phyloP scores from a whole-genome alignment of 2,797 vertebrate species.

The Lagocephalus sceleratus region DNA sequence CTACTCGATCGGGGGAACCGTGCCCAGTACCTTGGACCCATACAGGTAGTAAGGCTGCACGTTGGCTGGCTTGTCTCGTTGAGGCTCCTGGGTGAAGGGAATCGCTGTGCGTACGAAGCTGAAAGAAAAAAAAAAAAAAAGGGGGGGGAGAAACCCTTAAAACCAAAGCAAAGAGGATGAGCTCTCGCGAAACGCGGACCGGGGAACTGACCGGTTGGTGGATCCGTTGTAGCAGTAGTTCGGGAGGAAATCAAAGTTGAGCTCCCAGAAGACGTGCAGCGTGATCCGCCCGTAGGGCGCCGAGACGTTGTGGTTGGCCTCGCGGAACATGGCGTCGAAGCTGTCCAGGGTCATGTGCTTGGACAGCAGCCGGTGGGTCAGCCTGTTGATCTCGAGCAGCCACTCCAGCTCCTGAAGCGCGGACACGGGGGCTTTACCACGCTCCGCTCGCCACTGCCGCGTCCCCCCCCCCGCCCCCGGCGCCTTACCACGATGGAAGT shows the following conservation, averaged over 20 bases:
- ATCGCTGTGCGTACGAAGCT: constrained; percentile 96
- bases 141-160: not conserved
- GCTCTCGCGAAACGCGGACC: not conserved
- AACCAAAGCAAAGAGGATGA: not conserved
- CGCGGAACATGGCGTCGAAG: constrained; percentile 98
- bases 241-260: constrained; percentile 98
- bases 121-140: constrained; percentile 11
- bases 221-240: constrained; percentile 99
- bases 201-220: constrained; percentile 85
- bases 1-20: not conserved
- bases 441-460: not conserved
- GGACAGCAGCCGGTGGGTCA: constrained; percentile 93
- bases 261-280: constrained; percentile 98
- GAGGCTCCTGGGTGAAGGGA: constrained; percentile 97
- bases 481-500: constrained; percentile 91
- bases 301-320: constrained; percentile 98
- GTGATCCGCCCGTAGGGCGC: constrained; percentile 97
- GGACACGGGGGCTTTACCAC: too few relatives aligned
- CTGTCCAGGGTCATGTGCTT: constrained; percentile 95
- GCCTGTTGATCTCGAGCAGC: constrained; percentile 92
- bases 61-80: constrained; percentile 96
- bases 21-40: constrained; percentile 87
- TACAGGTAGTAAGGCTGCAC: constrained; percentile 99
- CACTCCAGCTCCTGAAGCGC: constrained; percentile 89
- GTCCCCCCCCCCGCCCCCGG: too few relatives aligned